Base-by-base conservation (phyloP, 2,888 invertebrate species). In the Rhorus exstirpatorius region DNA sequence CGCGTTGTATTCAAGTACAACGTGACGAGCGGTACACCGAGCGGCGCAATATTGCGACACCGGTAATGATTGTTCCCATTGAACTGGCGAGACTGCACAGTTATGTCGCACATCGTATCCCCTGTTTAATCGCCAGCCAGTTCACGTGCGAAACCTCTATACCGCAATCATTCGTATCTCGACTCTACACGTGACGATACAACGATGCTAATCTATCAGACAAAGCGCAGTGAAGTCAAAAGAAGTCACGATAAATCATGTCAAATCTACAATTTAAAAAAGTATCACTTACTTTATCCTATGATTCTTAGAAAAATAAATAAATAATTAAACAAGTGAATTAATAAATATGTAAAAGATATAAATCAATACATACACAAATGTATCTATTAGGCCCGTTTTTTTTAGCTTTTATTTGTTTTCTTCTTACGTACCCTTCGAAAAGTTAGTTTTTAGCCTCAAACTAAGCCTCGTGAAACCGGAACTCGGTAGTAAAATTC, bases 51-150 rank as follows among this genome's bases (percentile, higher is more conserved):
- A 35, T 17, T 67, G 75, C 21, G 8, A 31, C 46, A 65, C 75
- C 75, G 75, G 75, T 75, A 75, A 75, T 75, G 75, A 75, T 44
- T 75, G 75, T 58, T 75, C 53, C 65, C 65, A 75, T 75, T 65
- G 44, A 44, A 44, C 46, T 58, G 14, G 21, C 46, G 21, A 63
- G 58, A 71, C 71, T 65, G 14, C 26, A 55, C 61, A 58, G 38
- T 71, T 65, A 26, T 55, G 55, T 71, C 78, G 31, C 63, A 38
- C 51, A n/a, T 12, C 17, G 31, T 35, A 17, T 19, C 10, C n/a
- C 24, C 41, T 44, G 7, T 31, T 8, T 8, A 58, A 24, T 24
- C 8, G 12, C 8, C 8, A 26, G 3, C 24, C 44, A 44, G 14
- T 63, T 24, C 14, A 14, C 44, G 24, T 14, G 17, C 7, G 14